These are phyloP conservation scores for Bombyx mandarina DNA, from an alignment of 1,140 invertebrate genomes.

Conservation along the genomic window DNA sequence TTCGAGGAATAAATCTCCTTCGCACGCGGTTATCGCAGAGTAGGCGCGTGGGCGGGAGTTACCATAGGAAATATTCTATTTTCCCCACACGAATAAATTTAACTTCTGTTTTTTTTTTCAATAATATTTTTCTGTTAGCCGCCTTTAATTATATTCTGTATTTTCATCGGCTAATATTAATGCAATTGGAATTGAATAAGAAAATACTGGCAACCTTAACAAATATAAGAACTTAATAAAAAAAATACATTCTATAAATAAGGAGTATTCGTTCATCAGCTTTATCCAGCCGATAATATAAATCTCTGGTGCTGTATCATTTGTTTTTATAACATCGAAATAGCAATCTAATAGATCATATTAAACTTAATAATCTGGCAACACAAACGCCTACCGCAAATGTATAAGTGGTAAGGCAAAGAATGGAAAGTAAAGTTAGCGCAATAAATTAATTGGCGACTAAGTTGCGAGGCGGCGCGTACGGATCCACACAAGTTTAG, in stretches of 20 bases:
- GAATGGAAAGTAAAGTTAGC: slow-evolving; percentile 58
- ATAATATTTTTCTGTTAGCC: neutral
- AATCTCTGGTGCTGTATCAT: no score
- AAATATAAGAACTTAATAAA: no score
- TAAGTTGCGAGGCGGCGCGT: slow-evolving; percentile 44
- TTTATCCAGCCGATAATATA: no score
- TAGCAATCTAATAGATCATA: no score
- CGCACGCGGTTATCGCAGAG: slow-evolving; percentile 41
- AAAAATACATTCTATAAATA: no score
- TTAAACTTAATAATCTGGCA: slow-evolving; percentile 16
- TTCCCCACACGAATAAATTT: no score
- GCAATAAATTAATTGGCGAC: slow-evolving; percentile 64
- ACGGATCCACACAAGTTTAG: slow-evolving; percentile 54
- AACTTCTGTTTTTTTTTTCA: no score
- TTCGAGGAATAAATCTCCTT: slow-evolving; percentile 56
- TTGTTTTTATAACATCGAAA: no score
- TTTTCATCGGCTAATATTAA: neutral
- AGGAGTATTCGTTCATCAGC: no score
- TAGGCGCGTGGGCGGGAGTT: slow-evolving; percentile 29
- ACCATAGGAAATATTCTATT: slow-evolving; percentile 10
- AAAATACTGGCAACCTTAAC: neutral
- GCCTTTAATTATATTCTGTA: neutral
- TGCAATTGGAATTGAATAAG: neutral
- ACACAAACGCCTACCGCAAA: slow-evolving; percentile 22
- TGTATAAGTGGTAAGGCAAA: slow-evolving; percentile 49